Conservation (phyloP, 1,140 invertebrate genomes). For the Zophobas morio region DNA sequence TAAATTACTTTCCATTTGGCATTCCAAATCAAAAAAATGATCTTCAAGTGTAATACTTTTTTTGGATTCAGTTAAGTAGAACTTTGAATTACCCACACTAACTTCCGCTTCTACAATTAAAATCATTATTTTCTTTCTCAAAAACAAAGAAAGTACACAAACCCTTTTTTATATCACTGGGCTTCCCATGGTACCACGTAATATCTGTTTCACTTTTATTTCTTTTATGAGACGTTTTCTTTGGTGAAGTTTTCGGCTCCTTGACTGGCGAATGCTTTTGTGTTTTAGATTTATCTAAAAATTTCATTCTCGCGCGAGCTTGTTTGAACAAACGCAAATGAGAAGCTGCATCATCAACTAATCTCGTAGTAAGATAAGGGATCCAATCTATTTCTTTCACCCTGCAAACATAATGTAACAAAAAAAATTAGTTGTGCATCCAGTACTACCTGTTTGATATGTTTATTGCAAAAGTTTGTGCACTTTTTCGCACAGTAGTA, state of each 20-base stretch:
- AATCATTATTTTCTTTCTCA: constrained; percentile 5
- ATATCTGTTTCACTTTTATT: constrained; percentile 83
- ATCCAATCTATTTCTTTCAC: constrained; percentile 93
- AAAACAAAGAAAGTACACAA: background rate
- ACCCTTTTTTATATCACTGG: constrained; percentile 59
- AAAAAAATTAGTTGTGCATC: constrained; percentile 11
- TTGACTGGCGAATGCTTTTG: constrained; percentile 69
- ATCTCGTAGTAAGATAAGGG: constrained; percentile 85
- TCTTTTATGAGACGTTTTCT: constrained; percentile 70
- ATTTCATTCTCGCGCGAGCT: constrained; percentile 76
- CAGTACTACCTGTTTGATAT: constrained; percentile 69
- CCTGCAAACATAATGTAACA: constrained; percentile 69
- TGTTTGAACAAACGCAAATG: constrained; percentile 89
- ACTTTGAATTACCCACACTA: constrained; percentile 59
- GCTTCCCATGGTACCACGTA: constrained; percentile 72
- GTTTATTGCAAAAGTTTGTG: constrained; percentile 73
- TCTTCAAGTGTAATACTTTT: constrained; percentile 75
- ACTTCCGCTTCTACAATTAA: constrained; percentile 57
- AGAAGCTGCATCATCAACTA: constrained; percentile 92
- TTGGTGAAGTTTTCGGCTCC: constrained; percentile 70
- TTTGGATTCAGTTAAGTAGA: constrained; percentile 56
- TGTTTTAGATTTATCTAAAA: constrained; percentile 69
- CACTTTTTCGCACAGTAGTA: constrained; percentile 70
- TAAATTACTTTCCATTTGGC: constrained; percentile 86
- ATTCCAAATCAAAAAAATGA: constrained; percentile 91